phyloP scores from a whole-genome alignment of 2,888 invertebrate species.

The Branchellion lobata region DNA sequence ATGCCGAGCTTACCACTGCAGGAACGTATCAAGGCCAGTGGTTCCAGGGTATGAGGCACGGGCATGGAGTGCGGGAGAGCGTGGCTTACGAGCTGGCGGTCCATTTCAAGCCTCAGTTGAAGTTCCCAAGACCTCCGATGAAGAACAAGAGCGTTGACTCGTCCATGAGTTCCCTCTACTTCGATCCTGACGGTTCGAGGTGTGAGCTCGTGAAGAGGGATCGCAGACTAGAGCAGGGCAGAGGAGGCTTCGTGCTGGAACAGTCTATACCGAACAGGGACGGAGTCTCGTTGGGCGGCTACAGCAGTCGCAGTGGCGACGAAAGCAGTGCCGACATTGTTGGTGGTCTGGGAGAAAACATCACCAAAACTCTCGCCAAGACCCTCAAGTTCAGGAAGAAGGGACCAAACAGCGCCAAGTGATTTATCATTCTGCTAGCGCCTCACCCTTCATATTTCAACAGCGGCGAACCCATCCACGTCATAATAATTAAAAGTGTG shows the following conservation, averaged over 20 bases:
- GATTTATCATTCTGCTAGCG: background rate
- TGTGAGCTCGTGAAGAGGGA: slow-evolving; percentile 59
- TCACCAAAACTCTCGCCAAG: slow-evolving; percentile 56
- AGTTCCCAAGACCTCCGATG: slow-evolving; percentile 49
- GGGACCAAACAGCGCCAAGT: background rate
- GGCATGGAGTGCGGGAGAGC: slow-evolving; percentile 93
- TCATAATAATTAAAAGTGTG: too few species aligned
- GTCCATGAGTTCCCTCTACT: slow-evolving; percentile 62
- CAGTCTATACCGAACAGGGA: slow-evolving; percentile 63
- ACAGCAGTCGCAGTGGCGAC: slow-evolving; percentile 89
- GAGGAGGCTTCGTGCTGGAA: slow-evolving; percentile 93
- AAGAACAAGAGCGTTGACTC: slow-evolving; percentile 62
- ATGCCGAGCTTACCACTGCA: slow-evolving; percentile 41
- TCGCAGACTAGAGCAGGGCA: slow-evolving; percentile 76
- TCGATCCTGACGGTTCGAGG: slow-evolving; percentile 62
- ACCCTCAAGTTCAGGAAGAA: slow-evolving; percentile 40
- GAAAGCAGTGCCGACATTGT: slow-evolving; percentile 69
- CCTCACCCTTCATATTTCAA: background rate
- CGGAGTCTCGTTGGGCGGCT: slow-evolving; percentile 64
- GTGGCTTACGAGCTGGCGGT: slow-evolving; percentile 96
- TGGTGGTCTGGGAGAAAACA: slow-evolving; percentile 69
- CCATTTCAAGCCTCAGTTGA: slow-evolving; percentile 72
- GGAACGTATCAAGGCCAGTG: slow-evolving; percentile 86
- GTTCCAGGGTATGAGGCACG: slow-evolving; percentile 96
- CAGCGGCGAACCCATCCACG: background rate